Percentiles rank a stretch among this genome's conserved stretches.
Conservation (phyloP, 2,888 invertebrate genomes). For the Pediacus dermestoides region DNA sequence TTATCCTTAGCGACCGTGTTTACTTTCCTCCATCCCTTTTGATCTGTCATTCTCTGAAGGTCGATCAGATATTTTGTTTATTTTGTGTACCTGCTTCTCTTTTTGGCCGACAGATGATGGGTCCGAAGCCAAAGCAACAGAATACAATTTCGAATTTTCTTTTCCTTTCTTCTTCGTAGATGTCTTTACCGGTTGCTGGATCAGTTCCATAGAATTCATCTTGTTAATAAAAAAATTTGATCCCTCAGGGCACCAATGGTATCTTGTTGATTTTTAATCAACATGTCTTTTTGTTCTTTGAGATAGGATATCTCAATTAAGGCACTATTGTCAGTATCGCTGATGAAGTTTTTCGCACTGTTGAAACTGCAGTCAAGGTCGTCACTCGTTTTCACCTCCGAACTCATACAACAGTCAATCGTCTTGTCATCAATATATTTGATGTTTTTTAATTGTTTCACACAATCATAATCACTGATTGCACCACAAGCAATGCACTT, state of each 20-base stretch:
- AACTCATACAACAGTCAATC: neutral
- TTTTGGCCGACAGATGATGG: neutral
- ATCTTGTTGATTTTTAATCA: neutral
- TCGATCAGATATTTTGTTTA: too few species aligned
- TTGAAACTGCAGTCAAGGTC: neutral
- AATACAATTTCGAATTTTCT: neutral
- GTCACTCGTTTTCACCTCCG: neutral
- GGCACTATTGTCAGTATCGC: neutral
- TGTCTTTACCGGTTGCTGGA: neutral
- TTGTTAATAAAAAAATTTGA: neutral
- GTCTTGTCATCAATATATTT: neutral
- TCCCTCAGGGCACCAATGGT: neutral
- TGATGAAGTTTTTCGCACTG: neutral
- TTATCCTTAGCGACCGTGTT: too few species aligned
- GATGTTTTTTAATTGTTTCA: constrained; percentile 1
- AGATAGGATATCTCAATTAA: neutral
- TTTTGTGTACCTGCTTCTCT: too few species aligned
- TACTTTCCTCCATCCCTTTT: too few species aligned
- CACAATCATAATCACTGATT: neutral
- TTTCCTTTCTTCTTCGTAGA: neutral
- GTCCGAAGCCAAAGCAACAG: neutral
- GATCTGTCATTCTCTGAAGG: too few species aligned
- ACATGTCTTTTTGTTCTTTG: neutral
- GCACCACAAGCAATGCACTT: too few species aligned
- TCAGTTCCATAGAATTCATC: neutral